These are phyloP conservation scores for Paguma larvata DNA, from an alignment of 2,797 vertebrate species.

Conservation along the genomic window DNA sequence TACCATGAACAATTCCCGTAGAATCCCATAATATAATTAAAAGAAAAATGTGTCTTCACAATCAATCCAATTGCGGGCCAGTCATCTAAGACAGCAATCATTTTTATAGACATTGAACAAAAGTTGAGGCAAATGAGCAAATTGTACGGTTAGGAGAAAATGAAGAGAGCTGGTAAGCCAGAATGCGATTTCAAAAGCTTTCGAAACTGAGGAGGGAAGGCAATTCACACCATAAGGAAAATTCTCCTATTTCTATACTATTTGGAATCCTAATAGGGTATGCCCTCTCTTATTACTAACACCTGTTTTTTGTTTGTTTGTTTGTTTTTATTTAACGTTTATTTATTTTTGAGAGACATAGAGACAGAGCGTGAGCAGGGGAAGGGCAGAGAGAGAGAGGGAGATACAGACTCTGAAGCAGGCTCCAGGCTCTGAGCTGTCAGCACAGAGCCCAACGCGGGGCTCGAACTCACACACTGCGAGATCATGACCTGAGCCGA, in stretches of 20 bases:
- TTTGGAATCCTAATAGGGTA: background rate
- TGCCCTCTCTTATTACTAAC: background rate
- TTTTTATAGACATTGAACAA: slow-evolving; percentile 2
- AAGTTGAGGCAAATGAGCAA: background rate
- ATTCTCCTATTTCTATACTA: background rate
- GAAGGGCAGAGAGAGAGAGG: no score
- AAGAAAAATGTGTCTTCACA: background rate
- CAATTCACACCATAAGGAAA: background rate
- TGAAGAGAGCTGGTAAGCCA: background rate
- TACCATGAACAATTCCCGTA: background rate
- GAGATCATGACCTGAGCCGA: no score
- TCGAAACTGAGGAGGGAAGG: background rate
- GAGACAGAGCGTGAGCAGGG: no score
- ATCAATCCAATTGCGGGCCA: background rate
- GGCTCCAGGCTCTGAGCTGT: no score
- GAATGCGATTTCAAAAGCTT: background rate
- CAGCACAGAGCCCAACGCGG: no score
- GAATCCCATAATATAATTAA: background rate
- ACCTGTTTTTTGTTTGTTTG: background rate
- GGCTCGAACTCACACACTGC: no score
- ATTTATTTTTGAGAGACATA: no score
- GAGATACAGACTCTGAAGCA: no score
- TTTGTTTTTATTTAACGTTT: no score
- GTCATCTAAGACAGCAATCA: background rate
- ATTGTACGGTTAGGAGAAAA: background rate